Evolutionary conservation across 2,888 invertebrate genomes (phyloP), one percentile per base, ranked within the genome.

Genomic region (Stenchaetothrips biformis): DNA sequence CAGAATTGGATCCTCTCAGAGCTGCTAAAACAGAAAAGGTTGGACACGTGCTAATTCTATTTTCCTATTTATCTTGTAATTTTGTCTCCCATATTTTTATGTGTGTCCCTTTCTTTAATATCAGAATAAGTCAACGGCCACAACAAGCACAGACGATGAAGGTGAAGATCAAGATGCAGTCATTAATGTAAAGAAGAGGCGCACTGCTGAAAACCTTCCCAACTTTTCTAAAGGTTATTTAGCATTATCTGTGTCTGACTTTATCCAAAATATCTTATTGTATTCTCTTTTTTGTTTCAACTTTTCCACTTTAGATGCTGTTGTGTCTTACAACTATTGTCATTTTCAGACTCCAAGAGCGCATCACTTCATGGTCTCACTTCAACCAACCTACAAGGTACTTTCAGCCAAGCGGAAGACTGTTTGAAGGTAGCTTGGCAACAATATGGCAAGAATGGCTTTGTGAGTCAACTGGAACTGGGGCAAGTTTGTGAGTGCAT

Each of bases 1-100:
- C 87, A 82, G 86, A 87, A 85, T 85, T 4, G 37, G 37, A 37
- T 37, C 37, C 37, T 37, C 37, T 37, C 4, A 37, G 37, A 37
- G 37, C 37, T 37, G 37, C 37, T 37, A 37, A 37, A 2, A 4
- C 37, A 37, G 37, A 37, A 37, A 37, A 37, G 37, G 37, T 37
- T 37, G 37, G 37, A 37, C 1, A 4, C 37, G 4, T 37, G 37
- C 37, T 37, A 37, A 37, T 37, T 37, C 4, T 37, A 37, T n/a
- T n/a, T n/a, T n/a, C n/a, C n/a, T n/a, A n/a, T 37, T 37, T 37
- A 37, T 37, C 37, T 37, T 37, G 4, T 37, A 1, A 37, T 37
- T 37, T 37, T 37, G 4, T 37, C 37, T 1, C 1, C 37, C 37
- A 37, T 37, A 4, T 37, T 37, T 37, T 37, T 37, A 37, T 37